phyloP scores from a whole-genome alignment of 2,888 invertebrate genomes.

The Tryphoninae sp. region DNA sequence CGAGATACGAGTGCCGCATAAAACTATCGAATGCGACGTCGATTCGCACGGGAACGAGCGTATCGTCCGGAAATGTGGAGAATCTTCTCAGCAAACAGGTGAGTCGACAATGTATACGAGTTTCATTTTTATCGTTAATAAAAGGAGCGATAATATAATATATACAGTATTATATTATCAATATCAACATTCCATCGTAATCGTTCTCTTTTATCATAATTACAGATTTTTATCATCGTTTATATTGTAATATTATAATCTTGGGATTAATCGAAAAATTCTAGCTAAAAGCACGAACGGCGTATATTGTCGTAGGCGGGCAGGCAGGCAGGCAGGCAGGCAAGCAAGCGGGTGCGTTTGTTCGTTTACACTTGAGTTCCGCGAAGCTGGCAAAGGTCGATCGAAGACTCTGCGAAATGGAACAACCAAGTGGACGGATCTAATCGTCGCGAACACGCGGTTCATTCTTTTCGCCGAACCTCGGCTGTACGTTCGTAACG shows the following conservation, averaged over 20 bases:
- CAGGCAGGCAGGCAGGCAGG: too few relatives aligned
- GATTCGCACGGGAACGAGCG: slow-evolving; percentile 70
- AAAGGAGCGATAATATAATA: background rate
- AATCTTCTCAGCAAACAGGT: slow-evolving; percentile 79
- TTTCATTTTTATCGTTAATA: background rate
- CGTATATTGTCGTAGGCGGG: too few relatives aligned
- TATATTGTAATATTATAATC: too few relatives aligned
- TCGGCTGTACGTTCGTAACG: background rate
- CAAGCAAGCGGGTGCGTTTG: background rate
- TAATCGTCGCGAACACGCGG: background rate
- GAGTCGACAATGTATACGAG: slow-evolving; percentile 63
- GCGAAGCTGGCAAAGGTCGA: slow-evolving; percentile 14
- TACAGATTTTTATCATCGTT: too few relatives aligned
- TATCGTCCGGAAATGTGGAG: slow-evolving; percentile 74
- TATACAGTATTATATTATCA: background rate
- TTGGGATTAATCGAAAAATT: too few relatives aligned
- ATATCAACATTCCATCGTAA: too few relatives aligned
- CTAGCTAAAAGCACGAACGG: too few relatives aligned
- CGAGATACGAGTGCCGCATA: slow-evolving; percentile 84
- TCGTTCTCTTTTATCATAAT: too few relatives aligned
- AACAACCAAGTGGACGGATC: background rate
- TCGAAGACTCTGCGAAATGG: slow-evolving; percentile 8
- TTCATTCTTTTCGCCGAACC: slow-evolving; percentile 6
- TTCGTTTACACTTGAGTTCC: background rate
- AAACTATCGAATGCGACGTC: slow-evolving; percentile 80